Evolutionary conservation across 2,113 vertebrate genomes (phyloP).

Genomic region (Leptobrachium ailaonicum): DNA sequence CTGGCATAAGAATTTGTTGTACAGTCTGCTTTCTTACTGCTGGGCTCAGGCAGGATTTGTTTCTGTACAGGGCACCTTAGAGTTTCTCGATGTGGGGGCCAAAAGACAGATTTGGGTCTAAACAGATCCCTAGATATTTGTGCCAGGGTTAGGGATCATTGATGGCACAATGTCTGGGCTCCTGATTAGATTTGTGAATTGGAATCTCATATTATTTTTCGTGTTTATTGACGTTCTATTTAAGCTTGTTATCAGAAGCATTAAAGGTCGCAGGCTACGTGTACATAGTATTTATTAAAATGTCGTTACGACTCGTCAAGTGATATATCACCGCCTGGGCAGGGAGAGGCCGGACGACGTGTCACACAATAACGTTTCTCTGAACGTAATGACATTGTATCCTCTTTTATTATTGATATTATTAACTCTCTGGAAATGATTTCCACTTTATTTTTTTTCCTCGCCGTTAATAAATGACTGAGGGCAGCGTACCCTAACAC

Average conservation of each 20-base stretch:
- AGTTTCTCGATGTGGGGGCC: too few relatives aligned
- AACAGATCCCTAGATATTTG: too few relatives aligned
- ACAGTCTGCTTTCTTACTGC: too few relatives aligned
- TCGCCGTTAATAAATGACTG: slow-evolving; percentile 40
- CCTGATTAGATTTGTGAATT: too few relatives aligned
- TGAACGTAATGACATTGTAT: background rate
- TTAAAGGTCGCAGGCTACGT: background rate
- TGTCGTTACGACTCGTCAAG: background rate
- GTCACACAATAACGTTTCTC: background rate
- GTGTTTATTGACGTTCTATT: background rate
- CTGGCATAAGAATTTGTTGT: too few relatives aligned
- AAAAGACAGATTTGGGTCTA: too few relatives aligned
- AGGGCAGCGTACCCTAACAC: background rate
- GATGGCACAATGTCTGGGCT: too few relatives aligned
- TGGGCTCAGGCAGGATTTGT: too few relatives aligned
- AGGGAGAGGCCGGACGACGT: background rate
- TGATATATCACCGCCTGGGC: background rate
- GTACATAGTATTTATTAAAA: slow-evolving; percentile 5
- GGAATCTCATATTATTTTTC: too few relatives aligned
- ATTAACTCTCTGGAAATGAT: background rate
- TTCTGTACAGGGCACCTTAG: too few relatives aligned
- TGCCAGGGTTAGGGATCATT: too few relatives aligned
- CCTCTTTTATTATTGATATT: background rate
- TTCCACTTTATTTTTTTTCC: background rate
- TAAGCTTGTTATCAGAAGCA: background rate